A percentile compares a stretch with the other conserved stretches of the same genome.
These are phyloP conservation scores for Jacana jacana DNA, from an alignment of 2,113 vertebrate genomes.

Conservation along the genomic window DNA sequence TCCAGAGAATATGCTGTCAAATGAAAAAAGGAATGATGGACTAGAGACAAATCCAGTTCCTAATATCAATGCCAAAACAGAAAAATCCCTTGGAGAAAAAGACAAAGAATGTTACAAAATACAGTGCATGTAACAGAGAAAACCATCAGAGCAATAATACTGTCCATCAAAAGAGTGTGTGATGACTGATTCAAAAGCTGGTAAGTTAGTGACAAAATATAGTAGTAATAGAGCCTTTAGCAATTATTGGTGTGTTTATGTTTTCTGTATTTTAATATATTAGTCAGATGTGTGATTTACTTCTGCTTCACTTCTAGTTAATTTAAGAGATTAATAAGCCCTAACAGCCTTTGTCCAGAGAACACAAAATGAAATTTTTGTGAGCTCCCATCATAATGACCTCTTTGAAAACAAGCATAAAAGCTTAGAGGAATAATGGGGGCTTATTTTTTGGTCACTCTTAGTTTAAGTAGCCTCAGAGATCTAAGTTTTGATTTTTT, in stretches of 20 bases:
- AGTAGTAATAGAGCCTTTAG: background rate
- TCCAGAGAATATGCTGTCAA: background rate
- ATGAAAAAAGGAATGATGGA: background rate
- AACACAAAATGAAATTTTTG: background rate
- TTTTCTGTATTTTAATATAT: background rate
- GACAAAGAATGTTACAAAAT: background rate
- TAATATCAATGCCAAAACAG: background rate
- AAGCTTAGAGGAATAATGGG: background rate
- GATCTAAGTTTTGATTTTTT: background rate
- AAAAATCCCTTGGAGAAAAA: background rate
- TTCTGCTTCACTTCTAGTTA: background rate
- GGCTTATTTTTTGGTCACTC: background rate
- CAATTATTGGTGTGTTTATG: background rate
- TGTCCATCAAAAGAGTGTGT: background rate
- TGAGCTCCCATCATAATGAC: background rate
- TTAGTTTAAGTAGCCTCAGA: background rate
- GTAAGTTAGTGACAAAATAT: background rate
- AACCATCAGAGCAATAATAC: background rate
- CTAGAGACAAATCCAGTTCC: background rate
- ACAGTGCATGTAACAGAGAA: background rate
- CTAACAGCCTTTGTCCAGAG: background rate
- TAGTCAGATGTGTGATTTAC: background rate
- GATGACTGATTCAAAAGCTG: background rate
- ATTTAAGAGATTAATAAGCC: background rate
- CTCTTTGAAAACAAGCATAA: background rate